Evolutionary conservation across 2,888 invertebrate species (phyloP).

Genomic region (Drosophila paracracens): DNA sequence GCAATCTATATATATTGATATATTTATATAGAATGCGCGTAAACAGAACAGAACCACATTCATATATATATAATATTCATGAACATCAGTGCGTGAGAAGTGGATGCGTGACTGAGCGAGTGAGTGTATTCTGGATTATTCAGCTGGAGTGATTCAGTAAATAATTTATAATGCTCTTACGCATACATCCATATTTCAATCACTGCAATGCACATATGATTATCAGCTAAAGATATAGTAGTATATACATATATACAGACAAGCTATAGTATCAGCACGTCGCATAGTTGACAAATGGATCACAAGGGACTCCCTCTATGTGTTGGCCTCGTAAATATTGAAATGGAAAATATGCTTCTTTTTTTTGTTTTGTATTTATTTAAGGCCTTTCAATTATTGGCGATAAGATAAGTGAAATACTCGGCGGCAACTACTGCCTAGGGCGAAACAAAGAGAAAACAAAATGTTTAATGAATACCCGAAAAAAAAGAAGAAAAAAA

Average conservation of each 20-base stretch:
- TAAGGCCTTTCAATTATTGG: constrained; percentile 50
- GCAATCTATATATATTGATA: not conserved
- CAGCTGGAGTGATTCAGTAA: not conserved
- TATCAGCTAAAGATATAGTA: not conserved
- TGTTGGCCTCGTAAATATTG: constrained; percentile 32
- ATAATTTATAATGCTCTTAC: not conserved
- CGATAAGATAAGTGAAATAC: constrained; percentile 68
- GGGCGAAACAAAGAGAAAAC: constrained; percentile 6
- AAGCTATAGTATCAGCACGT: not conserved
- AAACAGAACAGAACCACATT: not conserved
- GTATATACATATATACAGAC: not conserved
- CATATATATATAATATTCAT: not conserved
- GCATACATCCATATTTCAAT: not conserved
- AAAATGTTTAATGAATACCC: constrained; percentile 4
- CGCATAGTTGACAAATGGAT: constrained; percentile 10
- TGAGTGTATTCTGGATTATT: not conserved
- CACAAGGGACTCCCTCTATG: not conserved
- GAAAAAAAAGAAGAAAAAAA: constrained; percentile 38
- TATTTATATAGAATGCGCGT: not conserved
- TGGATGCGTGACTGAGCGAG: not conserved
- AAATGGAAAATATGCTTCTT: constrained; percentile 48
- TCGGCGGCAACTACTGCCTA: constrained; percentile 8
- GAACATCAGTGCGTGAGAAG: not conserved
- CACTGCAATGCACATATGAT: not conserved
- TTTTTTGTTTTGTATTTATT: constrained; percentile 21